These are phyloP conservation scores for Aproaerema taeniolella DNA, from an alignment of 2,888 invertebrate species.

Conservation along the genomic window DNA sequence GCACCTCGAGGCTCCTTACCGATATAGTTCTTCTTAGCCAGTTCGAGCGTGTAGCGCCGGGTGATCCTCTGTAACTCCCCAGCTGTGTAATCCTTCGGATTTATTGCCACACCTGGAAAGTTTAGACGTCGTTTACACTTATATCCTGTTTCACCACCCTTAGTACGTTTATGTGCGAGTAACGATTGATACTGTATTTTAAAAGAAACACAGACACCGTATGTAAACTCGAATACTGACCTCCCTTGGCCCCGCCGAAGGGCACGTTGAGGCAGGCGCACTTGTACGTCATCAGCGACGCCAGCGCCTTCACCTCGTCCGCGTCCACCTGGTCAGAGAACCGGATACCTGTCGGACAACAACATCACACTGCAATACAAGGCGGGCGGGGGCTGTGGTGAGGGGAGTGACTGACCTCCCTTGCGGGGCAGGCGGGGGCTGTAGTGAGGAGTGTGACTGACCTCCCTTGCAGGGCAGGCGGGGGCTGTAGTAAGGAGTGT, in stretches of 20 bases:
- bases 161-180: no score
- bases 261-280: conserved; percentile 89
- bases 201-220: not conserved
- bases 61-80: conserved; percentile 88
- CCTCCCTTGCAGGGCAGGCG: not conserved
- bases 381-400: not conserved
- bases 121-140: no score
- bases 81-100: conserved; percentile 83
- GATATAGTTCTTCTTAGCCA: conserved; percentile 87
- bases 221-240: conserved; percentile 25
- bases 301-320: conserved; percentile 88
- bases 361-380: not conserved
- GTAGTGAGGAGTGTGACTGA: no score
- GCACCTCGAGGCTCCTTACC: conserved; percentile 58
- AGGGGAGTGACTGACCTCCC: not conserved
- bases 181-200: not conserved
- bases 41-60: conserved; percentile 83
- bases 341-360: conserved; percentile 79
- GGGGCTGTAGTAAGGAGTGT: not conserved
- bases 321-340: conserved; percentile 81
- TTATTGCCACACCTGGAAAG: conserved; percentile 81
- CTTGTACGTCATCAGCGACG: conserved; percentile 90
- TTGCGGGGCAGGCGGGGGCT: no score
- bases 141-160: no score
- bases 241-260: conserved; percentile 85